These are phyloP conservation scores for Leptinotarsa rubiginosa DNA, from an alignment of 2,888 invertebrate genomes.

Conservation along the genomic window DNA sequence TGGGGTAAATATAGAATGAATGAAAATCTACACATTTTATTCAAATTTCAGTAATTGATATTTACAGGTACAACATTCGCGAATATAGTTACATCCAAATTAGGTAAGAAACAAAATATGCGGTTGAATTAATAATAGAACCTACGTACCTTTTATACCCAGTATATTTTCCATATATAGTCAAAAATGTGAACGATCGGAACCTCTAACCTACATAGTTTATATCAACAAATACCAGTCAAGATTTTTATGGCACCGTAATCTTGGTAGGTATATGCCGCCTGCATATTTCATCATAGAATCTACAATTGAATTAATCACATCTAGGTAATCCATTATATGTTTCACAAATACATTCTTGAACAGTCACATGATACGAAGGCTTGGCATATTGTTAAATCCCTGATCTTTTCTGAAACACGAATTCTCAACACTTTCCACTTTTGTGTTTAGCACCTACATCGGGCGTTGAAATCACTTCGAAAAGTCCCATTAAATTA, in stretches of 20 bases:
- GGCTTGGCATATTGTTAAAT: constrained; percentile 44
- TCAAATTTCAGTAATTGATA: background rate
- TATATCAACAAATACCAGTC: constrained; percentile 18
- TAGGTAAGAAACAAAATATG: constrained; percentile 14
- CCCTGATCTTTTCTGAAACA: constrained; percentile 3
- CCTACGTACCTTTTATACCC: background rate
- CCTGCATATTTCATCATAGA: constrained; percentile 24
- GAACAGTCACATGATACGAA: constrained; percentile 38
- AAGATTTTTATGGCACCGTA: constrained; percentile 16
- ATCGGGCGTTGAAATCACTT: constrained; percentile 15
- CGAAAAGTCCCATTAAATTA: constrained; percentile 29
- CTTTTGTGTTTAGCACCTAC: constrained; percentile 10
- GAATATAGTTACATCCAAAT: constrained; percentile 7
- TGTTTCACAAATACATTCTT: constrained; percentile 31
- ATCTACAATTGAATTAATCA: constrained; percentile 33
- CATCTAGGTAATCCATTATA: constrained; percentile 25
- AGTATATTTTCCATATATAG: constrained; percentile 17
- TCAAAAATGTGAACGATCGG: constrained; percentile 4
- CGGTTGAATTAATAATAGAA: constrained; percentile 10
- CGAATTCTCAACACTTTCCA: constrained; percentile 13
- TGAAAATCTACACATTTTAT: background rate
- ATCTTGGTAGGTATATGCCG: background rate
- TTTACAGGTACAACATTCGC: background rate
- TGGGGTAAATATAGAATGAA: no score
- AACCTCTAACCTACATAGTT: constrained; percentile 22